Evolutionary conservation across 1,140 invertebrate genomes (phyloP).

Genomic region (Bombus impatiens): DNA sequence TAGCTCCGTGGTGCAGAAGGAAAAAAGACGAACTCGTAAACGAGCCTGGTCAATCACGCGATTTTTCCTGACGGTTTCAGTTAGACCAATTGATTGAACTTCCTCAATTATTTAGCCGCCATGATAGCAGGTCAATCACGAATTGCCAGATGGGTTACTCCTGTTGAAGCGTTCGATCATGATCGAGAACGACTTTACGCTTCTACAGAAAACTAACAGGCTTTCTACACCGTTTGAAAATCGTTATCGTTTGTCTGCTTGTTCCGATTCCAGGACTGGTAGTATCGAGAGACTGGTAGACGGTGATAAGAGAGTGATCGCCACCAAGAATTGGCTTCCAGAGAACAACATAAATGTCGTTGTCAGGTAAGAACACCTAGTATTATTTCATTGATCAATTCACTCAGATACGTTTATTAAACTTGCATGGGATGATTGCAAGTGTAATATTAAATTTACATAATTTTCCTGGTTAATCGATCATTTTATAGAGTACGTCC

Average conservation of each 20-base stretch:
- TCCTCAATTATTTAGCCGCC: slow-evolving; percentile 35
- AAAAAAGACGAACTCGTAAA: slow-evolving; percentile 26
- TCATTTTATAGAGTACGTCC: slow-evolving; percentile 31
- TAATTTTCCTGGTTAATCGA: not conserved
- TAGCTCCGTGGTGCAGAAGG: not conserved
- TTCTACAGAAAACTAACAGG: not conserved
- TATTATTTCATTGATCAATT: no score
- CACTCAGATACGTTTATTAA: no score
- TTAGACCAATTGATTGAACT: slow-evolving; percentile 42
- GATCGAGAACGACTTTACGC: not conserved
- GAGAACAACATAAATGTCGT: slow-evolving; percentile 92
- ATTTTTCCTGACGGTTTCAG: slow-evolving; percentile 30
- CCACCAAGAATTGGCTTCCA: slow-evolving; percentile 73
- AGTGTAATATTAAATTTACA: no score
- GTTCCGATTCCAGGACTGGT: slow-evolving; percentile 63
- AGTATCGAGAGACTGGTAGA: slow-evolving; percentile 73
- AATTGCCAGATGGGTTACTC: not conserved
- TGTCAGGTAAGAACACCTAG: slow-evolving; percentile 83
- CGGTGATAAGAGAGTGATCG: slow-evolving; percentile 70
- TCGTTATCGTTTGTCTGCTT: not conserved
- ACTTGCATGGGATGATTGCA: no score
- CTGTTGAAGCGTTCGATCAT: not conserved
- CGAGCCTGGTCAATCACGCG: slow-evolving; percentile 40
- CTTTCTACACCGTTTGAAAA: not conserved
- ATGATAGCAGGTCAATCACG: slow-evolving; percentile 28